These are phyloP conservation scores for Parapristionchus giblindavisi DNA, from an alignment of 2,888 invertebrate genomes.

Conservation along the genomic window DNA sequence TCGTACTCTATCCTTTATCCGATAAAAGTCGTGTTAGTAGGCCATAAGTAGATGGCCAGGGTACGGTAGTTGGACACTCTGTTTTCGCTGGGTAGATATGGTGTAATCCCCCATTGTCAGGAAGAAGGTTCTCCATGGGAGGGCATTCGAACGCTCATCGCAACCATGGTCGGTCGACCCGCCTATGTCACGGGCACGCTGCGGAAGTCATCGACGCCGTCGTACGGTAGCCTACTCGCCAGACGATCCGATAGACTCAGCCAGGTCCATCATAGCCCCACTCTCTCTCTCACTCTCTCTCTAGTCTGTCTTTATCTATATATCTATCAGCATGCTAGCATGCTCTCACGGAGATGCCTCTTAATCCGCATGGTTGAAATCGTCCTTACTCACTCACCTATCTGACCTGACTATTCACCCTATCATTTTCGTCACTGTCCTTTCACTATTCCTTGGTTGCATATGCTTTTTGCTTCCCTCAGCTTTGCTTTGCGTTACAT, in stretches of 20 bases:
- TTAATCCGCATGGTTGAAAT: neutral
- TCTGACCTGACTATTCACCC: too few species aligned
- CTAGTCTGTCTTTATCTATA: too few species aligned
- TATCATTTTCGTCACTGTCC: too few species aligned
- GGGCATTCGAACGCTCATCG: slow-evolving; percentile 65
- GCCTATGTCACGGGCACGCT: slow-evolving; percentile 56
- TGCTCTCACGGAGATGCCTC: neutral
- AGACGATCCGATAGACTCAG: slow-evolving; percentile 57
- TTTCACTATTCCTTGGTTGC: too few species aligned
- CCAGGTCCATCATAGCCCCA: slow-evolving; percentile 3
- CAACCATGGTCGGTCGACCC: slow-evolving; percentile 66
- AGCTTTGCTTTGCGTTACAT: too few species aligned
- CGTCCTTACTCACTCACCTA: too few species aligned
- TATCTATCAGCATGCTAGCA: too few species aligned
- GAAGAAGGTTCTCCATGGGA: slow-evolving; percentile 67
- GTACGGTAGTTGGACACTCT: neutral
- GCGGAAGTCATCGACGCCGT: slow-evolving; percentile 65
- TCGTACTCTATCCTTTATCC: neutral
- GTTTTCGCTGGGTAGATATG: neutral
- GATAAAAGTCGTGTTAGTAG: too few species aligned
- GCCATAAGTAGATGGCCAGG: too few species aligned
- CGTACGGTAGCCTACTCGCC: slow-evolving; percentile 60
- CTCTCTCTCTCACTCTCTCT: neutral
- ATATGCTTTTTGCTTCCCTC: too few species aligned
- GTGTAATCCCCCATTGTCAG: slow-evolving; percentile 42